phyloP scores from a whole-genome alignment of 2,797 vertebrate species.

The Clarias platycephalus region DNA sequence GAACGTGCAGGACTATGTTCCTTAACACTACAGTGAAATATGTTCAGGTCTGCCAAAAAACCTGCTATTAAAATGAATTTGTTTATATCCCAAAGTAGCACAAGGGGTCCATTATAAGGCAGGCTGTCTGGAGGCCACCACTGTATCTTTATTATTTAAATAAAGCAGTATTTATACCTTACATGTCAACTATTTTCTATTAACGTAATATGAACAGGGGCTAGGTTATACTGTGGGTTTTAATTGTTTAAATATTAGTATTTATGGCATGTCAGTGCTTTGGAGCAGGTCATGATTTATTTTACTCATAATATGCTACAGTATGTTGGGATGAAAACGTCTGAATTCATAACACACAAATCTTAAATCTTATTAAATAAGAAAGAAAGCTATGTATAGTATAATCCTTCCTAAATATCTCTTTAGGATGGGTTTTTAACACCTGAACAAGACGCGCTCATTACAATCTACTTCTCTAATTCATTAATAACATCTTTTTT shows the following conservation, averaged over 20 bases:
- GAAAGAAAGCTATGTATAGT: conserved; percentile 32
- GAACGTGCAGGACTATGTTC: conserved; percentile 47
- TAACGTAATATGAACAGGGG: neutral
- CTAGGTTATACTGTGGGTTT: conserved; percentile 1
- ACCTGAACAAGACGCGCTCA: conserved; percentile 18
- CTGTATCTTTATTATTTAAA: conserved; percentile 31
- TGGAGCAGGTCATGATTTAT: neutral
- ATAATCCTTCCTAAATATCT: conserved; percentile 30
- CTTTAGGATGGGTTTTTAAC: conserved; percentile 37
- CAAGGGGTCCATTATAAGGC: conserved; percentile 22
- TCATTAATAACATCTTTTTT: neutral
- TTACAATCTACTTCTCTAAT: conserved; percentile 14
- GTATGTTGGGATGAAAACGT: conserved; percentile 38
- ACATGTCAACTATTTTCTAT: conserved; percentile 23
- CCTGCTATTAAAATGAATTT: conserved; percentile 34
- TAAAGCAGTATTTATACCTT: conserved; percentile 27
- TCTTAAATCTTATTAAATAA: conserved; percentile 40
- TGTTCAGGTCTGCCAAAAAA: conserved; percentile 46
- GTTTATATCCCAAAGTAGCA: conserved; percentile 43
- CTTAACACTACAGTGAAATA: conserved; percentile 53
- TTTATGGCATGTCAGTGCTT: neutral
- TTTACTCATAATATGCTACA: neutral
- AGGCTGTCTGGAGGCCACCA: conserved; percentile 8
- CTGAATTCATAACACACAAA: conserved; percentile 49
- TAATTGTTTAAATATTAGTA: conserved; percentile 13